phyloP scores from a whole-genome alignment of 2,113 vertebrate species.

The Zosterops hypoxanthus region DNA sequence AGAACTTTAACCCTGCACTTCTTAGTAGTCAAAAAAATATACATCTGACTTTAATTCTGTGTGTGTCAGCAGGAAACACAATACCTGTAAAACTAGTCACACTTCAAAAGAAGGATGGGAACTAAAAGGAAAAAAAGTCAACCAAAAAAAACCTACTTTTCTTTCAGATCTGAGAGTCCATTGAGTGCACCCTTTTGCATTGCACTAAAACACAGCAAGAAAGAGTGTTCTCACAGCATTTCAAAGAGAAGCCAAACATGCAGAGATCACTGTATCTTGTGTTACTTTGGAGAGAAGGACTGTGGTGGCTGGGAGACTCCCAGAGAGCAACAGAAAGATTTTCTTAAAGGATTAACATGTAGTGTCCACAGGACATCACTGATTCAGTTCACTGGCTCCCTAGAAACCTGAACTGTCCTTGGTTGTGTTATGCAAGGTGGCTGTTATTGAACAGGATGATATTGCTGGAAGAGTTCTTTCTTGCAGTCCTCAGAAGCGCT shows the following conservation, averaged over 20 bases:
- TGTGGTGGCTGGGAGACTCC: not conserved
- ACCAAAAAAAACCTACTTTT: not conserved
- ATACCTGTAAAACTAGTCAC: not conserved
- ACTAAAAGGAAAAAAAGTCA: not conserved
- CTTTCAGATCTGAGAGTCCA: constrained; percentile 25
- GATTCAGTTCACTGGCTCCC: constrained; percentile 1
- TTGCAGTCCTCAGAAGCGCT: not conserved
- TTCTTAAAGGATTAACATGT: not conserved
- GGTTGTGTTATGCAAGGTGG: not conserved
- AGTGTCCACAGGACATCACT: not conserved
- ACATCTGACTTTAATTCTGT: constrained; percentile 19
- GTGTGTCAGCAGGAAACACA: not conserved
- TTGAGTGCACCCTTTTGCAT: not conserved
- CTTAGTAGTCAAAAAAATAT: not conserved
- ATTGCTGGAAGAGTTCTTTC: not conserved
- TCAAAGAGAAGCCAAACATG: constrained; percentile 34
- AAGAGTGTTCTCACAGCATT: constrained; percentile 29
- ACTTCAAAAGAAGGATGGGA: constrained; percentile 20
- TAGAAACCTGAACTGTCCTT: constrained; percentile 14
- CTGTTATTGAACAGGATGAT: not conserved
- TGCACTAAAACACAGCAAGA: constrained; percentile 19
- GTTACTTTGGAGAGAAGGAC: not conserved
- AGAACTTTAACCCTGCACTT: not conserved
- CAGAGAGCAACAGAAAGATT: not conserved
- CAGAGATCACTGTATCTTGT: not conserved